phyloP scores from a whole-genome alignment of 2,113 vertebrate species.

The Dasyurus viverrinus region DNA sequence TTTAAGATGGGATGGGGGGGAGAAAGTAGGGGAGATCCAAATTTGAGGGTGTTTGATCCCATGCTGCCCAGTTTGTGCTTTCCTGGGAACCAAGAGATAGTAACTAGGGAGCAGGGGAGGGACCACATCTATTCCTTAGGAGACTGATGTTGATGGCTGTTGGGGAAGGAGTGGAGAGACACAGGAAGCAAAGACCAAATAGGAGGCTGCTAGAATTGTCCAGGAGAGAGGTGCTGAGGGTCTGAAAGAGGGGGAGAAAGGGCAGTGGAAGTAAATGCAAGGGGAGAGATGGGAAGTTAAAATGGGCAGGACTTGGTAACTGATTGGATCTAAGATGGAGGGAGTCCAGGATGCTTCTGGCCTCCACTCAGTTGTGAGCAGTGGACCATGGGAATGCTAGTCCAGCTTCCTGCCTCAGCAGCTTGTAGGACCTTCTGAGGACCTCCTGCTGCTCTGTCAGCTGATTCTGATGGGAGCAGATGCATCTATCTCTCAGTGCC shows the following conservation, averaged over 20 bases:
- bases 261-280: not conserved
- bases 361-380: not conserved
- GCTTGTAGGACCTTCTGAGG: not conserved
- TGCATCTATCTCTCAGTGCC: too few relatives aligned
- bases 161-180: not conserved
- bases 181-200: not conserved
- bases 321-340: not conserved
- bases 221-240: too few relatives aligned
- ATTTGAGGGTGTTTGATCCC: not conserved
- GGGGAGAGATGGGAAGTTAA: not conserved
- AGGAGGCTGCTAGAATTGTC: not conserved
- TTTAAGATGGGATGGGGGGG: not conserved
- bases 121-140: not conserved
- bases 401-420: not conserved
- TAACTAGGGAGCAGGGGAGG: not conserved
- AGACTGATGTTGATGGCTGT: not conserved
- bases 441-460: not conserved
- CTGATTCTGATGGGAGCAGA: not conserved
- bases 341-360: not conserved
- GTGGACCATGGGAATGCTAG: not conserved
- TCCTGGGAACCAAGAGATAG: not conserved
- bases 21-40: not conserved
- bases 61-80: not conserved
- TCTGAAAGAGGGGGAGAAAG: not conserved
- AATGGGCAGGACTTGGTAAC: not conserved